Evolutionary conservation across 2,888 invertebrate species (phyloP).

Genomic region (Leptinotarsa rubiginosa): DNA sequence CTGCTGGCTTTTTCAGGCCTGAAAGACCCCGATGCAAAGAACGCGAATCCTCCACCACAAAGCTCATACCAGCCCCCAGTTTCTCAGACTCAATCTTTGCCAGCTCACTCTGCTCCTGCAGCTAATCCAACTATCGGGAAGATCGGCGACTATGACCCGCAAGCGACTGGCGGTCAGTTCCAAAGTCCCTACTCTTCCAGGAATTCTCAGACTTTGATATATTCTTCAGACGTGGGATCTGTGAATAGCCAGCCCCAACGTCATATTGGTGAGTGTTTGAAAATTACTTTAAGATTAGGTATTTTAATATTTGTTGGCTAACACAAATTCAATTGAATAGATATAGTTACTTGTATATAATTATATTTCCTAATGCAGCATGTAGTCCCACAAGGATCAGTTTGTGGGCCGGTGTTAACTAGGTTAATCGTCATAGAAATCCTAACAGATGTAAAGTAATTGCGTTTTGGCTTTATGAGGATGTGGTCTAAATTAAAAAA

Average conservation of each 20-base stretch:
- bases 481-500: too few species aligned
- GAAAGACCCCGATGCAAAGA: conserved; percentile 53
- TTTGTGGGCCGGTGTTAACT: too few species aligned
- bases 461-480: too few species aligned
- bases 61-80: conserved; percentile 62
- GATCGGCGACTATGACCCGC: conserved; percentile 85
- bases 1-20: conserved; percentile 21
- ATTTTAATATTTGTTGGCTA: background rate
- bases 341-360: too few species aligned
- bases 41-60: conserved; percentile 58
- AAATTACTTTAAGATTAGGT: background rate
- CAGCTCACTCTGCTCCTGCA: conserved; percentile 34
- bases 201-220: conserved; percentile 86
- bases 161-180: conserved; percentile 57
- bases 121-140: conserved; percentile 69
- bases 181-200: conserved; percentile 75
- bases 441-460: too few species aligned
- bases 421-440: too few species aligned
- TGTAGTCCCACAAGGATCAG: too few species aligned
- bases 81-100: conserved; percentile 58
- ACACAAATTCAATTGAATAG: too few species aligned
- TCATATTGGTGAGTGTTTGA: conserved; percentile 68
- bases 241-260: conserved; percentile 68
- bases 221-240: conserved; percentile 81
- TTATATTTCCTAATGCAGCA: too few species aligned